A percentile compares a stretch with the other conserved stretches of the same genome.
These are phyloP conservation scores for Ranitomeya variabilis DNA, from an alignment of 2,113 vertebrate genomes.

Conservation along the genomic window DNA sequence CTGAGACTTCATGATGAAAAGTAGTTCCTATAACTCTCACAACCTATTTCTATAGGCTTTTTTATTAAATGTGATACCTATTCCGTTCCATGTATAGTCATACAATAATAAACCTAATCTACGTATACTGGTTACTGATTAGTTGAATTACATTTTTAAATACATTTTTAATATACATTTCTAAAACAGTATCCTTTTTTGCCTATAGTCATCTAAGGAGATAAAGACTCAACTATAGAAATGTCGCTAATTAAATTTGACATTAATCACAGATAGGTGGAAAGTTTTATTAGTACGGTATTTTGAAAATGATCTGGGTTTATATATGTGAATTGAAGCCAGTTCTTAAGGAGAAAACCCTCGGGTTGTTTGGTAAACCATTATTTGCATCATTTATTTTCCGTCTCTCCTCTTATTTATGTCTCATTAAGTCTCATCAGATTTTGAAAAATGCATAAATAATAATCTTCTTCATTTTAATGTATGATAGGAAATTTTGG, in stretches of 20 bases:
- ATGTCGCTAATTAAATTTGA: background rate
- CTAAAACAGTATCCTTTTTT: background rate
- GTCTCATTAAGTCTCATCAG: constrained; percentile 50
- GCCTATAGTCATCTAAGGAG: background rate
- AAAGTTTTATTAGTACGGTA: background rate
- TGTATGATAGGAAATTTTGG: constrained; percentile 29
- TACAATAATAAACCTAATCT: background rate
- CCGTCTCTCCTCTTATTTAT: constrained; percentile 44
- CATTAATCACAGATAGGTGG: constrained; percentile 1
- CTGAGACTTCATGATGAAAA: too few species aligned
- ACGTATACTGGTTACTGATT: background rate
- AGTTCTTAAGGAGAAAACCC: constrained; percentile 42
- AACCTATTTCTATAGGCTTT: too few species aligned
- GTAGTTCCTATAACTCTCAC: too few species aligned
- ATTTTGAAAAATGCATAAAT: constrained; percentile 40
- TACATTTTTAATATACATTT: background rate
- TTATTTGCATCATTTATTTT: constrained; percentile 52
- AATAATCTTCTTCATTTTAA: constrained; percentile 34
- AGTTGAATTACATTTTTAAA: background rate
- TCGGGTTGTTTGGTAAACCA: constrained; percentile 47
- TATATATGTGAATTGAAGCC: constrained; percentile 12
- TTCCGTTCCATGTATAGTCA: background rate
- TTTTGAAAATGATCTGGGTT: background rate
- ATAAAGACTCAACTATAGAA: background rate
- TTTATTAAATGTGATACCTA: too few species aligned